Evolutionary conservation across 53 echinoderm and acorn worm species (phyloP), one percentile per base, ranked within the genome.

Genomic region (Mesocentrotus franciscanus): DNA sequence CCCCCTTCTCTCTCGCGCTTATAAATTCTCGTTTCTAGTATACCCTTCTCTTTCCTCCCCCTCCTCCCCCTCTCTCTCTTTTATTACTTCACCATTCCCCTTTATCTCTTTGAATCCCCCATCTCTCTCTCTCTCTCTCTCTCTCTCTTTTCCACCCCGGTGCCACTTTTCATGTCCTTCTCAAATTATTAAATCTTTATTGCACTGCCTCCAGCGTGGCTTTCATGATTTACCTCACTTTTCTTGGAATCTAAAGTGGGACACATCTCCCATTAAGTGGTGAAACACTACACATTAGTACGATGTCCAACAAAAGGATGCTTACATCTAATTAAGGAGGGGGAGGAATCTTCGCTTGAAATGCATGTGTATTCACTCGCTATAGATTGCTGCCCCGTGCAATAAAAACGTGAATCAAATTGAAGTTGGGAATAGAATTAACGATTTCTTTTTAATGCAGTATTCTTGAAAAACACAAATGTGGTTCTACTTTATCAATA

Each of bases 101-200:
- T n/a, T n/a, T n/a, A n/a, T n/a, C 61, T 15, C 15, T 61, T 15
- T 61, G 1, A 1, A 7, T 61, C 66, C 20, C 66, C 20, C 66
- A n/a, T n/a, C 20, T 24, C 66, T 66, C 22, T 66, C 1, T 66
- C 24, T 24, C 22, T 24, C 68, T 24, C 68, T 68, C 74, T 30
- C 32, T 29, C 74, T 74, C 74, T 74, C 74, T 20, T 5, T 42
- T 81, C 36, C 32, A 27, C 14, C 49, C 20, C 39, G 39, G 81
- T 36, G 16, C 42, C 36, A 81, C 81, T 81, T 81, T 81, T 33
- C 78, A 78, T 78, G 34, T 78, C 12, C 39, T 79, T 15, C 35
- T 81, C 36, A 81, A 39, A 42, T 81, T 36, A 81, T 81, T 81
- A 81, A 81, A 81, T 81, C 81, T 39, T 79, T 35, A 79, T 79